These are phyloP conservation scores for Dolichoris vasculosae DNA, from an alignment of 1,140 invertebrate species.

Conservation along the genomic window DNA sequence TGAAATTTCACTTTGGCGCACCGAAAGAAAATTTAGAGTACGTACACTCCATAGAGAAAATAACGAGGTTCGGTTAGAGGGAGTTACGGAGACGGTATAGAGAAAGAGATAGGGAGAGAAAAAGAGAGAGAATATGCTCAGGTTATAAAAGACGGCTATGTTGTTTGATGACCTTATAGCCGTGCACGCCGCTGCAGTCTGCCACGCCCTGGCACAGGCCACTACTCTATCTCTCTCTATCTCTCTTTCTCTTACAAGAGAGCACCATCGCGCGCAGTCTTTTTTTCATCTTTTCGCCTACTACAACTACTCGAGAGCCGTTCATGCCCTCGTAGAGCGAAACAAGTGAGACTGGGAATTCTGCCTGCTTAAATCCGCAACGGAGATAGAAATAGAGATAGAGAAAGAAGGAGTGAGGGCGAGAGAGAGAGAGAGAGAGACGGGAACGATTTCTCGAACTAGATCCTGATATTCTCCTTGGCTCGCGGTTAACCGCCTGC, in stretches of 20 bases:
- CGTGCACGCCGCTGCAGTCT: background rate
- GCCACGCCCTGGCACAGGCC: constrained; percentile 39
- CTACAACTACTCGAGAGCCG: background rate
- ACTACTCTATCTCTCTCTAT: background rate
- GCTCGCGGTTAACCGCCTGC: constrained; percentile 43
- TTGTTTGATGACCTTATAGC: constrained; percentile 39
- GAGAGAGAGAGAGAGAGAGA: background rate
- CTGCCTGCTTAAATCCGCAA: background rate
- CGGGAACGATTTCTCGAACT: constrained; percentile 51
- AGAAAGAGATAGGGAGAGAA: background rate
- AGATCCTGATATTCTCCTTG: constrained; percentile 47
- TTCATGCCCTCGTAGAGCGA: background rate
- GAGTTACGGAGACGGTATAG: background rate
- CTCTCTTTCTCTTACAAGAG: background rate
- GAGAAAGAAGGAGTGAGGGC: background rate
- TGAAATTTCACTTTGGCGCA: constrained; percentile 23
- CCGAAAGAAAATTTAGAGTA: background rate
- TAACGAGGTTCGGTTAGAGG: background rate
- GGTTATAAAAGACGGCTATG: constrained; percentile 20
- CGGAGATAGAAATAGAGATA: background rate
- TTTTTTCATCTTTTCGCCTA: constrained; percentile 19
- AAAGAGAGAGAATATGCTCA: background rate
- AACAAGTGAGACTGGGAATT: background rate
- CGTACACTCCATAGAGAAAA: background rate
- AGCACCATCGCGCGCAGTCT: background rate